Evolutionary conservation across 2,113 vertebrate species (phyloP).

Genomic region (Echinops telfairi): DNA sequence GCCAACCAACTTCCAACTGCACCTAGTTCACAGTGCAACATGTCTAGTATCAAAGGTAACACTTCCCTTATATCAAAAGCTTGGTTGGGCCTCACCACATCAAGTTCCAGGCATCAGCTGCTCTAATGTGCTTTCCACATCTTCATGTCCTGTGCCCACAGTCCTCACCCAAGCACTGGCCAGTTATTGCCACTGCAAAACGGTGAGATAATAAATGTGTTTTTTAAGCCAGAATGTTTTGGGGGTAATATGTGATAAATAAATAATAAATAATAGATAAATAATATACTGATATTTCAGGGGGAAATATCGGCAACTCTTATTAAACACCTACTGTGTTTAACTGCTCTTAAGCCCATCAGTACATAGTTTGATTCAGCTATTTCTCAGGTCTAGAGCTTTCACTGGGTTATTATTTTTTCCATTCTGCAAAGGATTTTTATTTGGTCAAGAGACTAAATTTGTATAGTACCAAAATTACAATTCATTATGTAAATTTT

Average conservation of each 20-base stretch:
- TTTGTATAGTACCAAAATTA: too few species aligned
- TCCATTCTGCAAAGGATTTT: too few species aligned
- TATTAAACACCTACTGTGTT: too few species aligned
- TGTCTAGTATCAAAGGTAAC: too few species aligned
- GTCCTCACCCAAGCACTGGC: neutral
- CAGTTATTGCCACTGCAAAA: neutral
- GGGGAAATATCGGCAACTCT: too few species aligned
- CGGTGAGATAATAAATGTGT: neutral
- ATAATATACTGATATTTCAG: neutral
- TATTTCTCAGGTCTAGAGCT: constrained; percentile 44
- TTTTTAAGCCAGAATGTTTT: constrained; percentile 3
- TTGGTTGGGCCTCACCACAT: neutral
- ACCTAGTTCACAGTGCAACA: rapidly evolving
- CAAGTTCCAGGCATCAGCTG: neutral
- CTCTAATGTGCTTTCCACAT: neutral
- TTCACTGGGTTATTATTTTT: constrained; percentile 45
- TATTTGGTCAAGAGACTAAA: too few species aligned
- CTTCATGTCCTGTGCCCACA: too few species aligned
- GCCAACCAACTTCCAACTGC: neutral
- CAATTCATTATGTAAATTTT: too few species aligned
- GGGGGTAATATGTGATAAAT: neutral
- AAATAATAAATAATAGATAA: neutral
- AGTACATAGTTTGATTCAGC: constrained; percentile 28
- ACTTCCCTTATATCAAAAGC: neutral
- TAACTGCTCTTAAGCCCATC: neutral